Evolutionary conservation across 2,797 vertebrate genomes (phyloP).

Genomic region (Sphenodon punctatus): DNA sequence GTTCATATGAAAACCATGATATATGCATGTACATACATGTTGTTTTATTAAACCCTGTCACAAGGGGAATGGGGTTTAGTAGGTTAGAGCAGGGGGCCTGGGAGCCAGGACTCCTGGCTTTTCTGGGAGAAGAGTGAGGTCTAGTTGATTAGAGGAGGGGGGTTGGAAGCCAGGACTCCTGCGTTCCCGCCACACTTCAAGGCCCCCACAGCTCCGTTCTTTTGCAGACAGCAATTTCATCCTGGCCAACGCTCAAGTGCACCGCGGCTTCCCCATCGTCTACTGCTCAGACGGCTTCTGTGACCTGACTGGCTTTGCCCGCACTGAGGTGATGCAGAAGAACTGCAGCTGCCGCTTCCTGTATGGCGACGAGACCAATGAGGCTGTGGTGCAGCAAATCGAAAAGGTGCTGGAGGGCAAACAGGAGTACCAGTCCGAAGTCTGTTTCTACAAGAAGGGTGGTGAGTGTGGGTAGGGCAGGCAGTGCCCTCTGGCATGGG

Average conservation of each 20-base stretch:
- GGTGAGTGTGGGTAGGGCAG: conserved; percentile 79
- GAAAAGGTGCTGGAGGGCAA: conserved; percentile 89
- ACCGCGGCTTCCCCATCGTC: conserved; percentile 89
- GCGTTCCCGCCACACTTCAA: neutral
- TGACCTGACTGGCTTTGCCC: conserved; percentile 89
- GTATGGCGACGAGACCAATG: conserved; percentile 87
- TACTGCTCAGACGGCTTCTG: conserved; percentile 98
- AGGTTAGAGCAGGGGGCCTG: no score
- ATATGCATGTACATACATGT: no score
- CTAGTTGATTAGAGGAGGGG: no score
- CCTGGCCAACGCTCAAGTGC: conserved; percentile 91
- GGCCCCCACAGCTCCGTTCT: neutral
- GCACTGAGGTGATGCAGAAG: conserved; percentile 96
- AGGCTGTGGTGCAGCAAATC: conserved; percentile 82
- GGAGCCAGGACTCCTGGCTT: no score
- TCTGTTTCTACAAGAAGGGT: conserved; percentile 91
- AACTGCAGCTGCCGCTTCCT: conserved; percentile 92
- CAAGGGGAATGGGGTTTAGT: no score
- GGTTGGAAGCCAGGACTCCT: no score
- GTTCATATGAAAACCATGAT: no score
- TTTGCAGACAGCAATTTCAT: conserved; percentile 94
- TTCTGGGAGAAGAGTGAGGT: no score
- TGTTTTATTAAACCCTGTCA: no score
- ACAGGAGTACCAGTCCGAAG: conserved; percentile 88
- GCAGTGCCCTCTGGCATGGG: neutral